Conservation (phyloP, 2,113 vertebrate genomes). For the Cyprinodon variegatus region DNA sequence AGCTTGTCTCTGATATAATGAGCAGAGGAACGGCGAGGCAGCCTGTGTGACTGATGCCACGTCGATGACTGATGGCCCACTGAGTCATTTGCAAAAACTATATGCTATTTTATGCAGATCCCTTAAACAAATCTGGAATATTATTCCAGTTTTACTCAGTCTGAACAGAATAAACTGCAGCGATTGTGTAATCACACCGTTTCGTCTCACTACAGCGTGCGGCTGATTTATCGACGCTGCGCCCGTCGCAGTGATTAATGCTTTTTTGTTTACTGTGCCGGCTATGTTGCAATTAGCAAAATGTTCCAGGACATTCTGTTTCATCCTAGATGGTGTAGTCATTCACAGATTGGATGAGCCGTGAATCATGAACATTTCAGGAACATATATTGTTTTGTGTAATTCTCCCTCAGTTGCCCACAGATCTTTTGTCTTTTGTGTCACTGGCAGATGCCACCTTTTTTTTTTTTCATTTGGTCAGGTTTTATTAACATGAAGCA, state of each 20-base stretch:
- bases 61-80: constrained; percentile 47
- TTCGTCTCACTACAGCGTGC: constrained; percentile 49
- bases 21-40: constrained; percentile 46
- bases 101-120: constrained; percentile 36
- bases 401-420: constrained; percentile 13
- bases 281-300: constrained; percentile 52
- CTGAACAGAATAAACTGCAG: constrained; percentile 27
- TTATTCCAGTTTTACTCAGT: constrained; percentile 28
- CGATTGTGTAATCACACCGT: constrained; percentile 30
- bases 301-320: constrained; percentile 63
- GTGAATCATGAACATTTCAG: constrained; percentile 61
- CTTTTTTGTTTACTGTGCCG: constrained; percentile 57
- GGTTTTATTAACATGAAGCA: constrained; percentile 72
- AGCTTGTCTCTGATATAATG: constrained; percentile 49
- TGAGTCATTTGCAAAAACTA: constrained; percentile 54
- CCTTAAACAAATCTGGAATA: constrained; percentile 38
- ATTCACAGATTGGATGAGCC: constrained; percentile 56
- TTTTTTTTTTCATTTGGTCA: constrained; percentile 59
- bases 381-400: constrained; percentile 50
- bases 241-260: constrained; percentile 41
- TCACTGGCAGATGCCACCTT: constrained; percentile 67
- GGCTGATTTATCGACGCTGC: constrained; percentile 46
- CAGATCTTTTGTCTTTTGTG: constrained; percentile 57
- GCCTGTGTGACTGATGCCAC: constrained; percentile 54
- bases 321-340: constrained; percentile 45